These are phyloP conservation scores for Paramuricea clavata DNA, from an alignment of 92 coral and sea anemone genomes.

Conservation along the genomic window DNA sequence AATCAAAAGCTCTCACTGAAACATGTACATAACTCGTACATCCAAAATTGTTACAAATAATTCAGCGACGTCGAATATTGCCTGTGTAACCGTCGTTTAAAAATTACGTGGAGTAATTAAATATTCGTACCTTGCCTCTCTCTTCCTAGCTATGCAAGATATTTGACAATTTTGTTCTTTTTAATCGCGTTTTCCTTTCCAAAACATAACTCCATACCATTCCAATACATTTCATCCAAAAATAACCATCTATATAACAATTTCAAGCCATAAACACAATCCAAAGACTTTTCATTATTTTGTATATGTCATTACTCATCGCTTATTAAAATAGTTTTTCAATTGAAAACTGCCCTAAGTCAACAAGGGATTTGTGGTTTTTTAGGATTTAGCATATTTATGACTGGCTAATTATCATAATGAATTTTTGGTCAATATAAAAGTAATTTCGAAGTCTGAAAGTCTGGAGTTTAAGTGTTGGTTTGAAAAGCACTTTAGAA, in stretches of 20 bases:
- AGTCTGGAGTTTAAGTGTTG: background rate
- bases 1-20: background rate
- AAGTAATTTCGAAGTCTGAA: background rate
- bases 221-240: background rate
- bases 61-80: background rate
- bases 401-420: conserved; percentile 14
- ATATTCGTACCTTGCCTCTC: conserved; percentile 10
- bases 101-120: background rate
- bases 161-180: background rate
- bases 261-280: background rate
- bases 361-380: conserved; percentile 26
- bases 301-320: background rate
- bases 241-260: background rate
- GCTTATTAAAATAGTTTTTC: conserved; percentile 15
- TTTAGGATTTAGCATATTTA: conserved; percentile 21
- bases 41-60: background rate
- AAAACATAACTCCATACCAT: background rate
- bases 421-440: background rate
- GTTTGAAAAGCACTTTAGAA: background rate
- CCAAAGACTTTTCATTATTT: background rate
- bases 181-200: background rate
- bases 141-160: background rate
- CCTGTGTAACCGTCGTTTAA: background rate
- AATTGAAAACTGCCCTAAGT: conserved; percentile 8
- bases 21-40: background rate